Evolutionary conservation across 1,140 invertebrate genomes (phyloP).

Genomic region (Pachyrhynchus sulphureomaculatus): DNA sequence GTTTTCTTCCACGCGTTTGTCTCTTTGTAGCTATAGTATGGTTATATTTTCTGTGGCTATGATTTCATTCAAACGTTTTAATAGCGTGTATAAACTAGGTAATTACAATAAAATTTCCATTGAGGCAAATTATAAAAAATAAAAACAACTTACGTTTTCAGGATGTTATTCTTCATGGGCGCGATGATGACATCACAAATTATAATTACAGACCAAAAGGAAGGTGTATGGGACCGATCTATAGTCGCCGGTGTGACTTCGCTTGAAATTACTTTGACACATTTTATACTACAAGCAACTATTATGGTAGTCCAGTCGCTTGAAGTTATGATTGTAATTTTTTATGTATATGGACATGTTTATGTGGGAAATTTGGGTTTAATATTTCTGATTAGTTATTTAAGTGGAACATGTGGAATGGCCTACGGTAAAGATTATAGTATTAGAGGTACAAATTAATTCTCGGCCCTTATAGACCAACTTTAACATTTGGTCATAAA

Average conservation of each 20-base stretch:
- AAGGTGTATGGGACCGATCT: constrained; percentile 76
- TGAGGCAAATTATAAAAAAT: too few relatives aligned
- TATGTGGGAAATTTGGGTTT: constrained; percentile 50
- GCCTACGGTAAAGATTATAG: constrained; percentile 50
- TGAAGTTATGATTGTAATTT: constrained; percentile 57
- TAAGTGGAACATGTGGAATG: constrained; percentile 58
- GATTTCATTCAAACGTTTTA: too few relatives aligned
- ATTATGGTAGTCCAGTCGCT: constrained; percentile 64
- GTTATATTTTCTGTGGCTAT: too few relatives aligned
- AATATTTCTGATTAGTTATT: constrained; percentile 44
- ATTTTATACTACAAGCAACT: constrained; percentile 71
- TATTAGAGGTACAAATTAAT: too few relatives aligned
- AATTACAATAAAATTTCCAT: too few relatives aligned
- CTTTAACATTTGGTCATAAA: too few relatives aligned
- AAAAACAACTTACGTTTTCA: constrained; percentile 54
- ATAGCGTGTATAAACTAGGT: too few relatives aligned
- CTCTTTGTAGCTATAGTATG: too few relatives aligned
- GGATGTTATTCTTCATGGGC: constrained; percentile 77
- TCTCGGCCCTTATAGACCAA: too few relatives aligned
- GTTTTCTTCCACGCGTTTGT: too few relatives aligned
- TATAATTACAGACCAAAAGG: constrained; percentile 78
- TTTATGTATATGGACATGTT: constrained; percentile 53
- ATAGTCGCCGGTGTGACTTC: constrained; percentile 68
- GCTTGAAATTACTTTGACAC: constrained; percentile 63
- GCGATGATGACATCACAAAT: constrained; percentile 75